Conservation (phyloP, 2,797 vertebrate species). For the Hoplostethus mediterraneus region DNA sequence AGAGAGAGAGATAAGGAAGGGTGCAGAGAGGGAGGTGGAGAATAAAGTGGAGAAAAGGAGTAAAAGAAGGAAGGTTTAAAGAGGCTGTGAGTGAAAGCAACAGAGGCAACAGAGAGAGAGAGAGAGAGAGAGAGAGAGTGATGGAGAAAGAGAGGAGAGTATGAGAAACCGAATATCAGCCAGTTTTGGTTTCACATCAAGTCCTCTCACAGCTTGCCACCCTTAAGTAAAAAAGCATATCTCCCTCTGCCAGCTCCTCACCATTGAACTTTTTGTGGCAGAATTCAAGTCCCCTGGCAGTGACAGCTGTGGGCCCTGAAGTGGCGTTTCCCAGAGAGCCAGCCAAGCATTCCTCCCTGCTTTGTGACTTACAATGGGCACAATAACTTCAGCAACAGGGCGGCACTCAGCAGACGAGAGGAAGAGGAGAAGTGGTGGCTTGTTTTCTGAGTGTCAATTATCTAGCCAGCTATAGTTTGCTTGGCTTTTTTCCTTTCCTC, state of each 20-base stretch:
- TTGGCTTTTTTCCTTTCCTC: background rate
- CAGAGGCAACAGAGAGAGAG: slow-evolving; percentile 54
- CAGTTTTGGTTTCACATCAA: slow-evolving; percentile 86
- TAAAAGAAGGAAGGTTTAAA: slow-evolving; percentile 54
- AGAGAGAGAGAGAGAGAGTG: slow-evolving; percentile 31
- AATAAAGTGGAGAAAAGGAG: background rate
- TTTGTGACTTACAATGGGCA: slow-evolving; percentile 82
- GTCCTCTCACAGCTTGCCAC: slow-evolving; percentile 88
- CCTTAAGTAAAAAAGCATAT: slow-evolving; percentile 87
- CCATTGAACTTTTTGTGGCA: slow-evolving; percentile 88
- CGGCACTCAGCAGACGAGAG: slow-evolving; percentile 71
- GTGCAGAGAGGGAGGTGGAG: slow-evolving; percentile 17
- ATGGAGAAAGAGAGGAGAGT: background rate
- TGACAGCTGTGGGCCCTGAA: slow-evolving; percentile 90
- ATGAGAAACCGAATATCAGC: slow-evolving; percentile 56
- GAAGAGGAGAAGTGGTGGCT: slow-evolving; percentile 78
- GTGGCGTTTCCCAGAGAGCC: slow-evolving; percentile 90
- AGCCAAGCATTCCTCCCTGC: slow-evolving; percentile 88
- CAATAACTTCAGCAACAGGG: slow-evolving; percentile 78
- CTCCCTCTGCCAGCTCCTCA: slow-evolving; percentile 87
- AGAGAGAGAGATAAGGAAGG: slow-evolving; percentile 24
- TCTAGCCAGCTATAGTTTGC: slow-evolving; percentile 51
- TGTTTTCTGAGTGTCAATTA: slow-evolving; percentile 80
- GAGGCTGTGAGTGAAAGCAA: background rate
- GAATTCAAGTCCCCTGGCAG: slow-evolving; percentile 86